phyloP scores from a whole-genome alignment of 2,888 invertebrate genomes.

The Drosophila hamatofila region DNA sequence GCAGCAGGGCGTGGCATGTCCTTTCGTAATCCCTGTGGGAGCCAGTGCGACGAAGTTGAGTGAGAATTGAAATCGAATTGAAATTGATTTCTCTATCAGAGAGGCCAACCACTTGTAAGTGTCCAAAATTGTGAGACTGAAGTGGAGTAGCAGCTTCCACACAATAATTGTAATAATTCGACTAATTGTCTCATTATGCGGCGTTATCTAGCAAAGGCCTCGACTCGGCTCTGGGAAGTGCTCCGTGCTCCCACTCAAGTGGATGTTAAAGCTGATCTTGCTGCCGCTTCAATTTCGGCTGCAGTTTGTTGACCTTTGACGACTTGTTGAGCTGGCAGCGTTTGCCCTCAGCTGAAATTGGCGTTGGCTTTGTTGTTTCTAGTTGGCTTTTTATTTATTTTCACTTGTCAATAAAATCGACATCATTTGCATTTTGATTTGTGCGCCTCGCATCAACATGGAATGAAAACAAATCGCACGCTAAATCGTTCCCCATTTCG shows the following conservation, averaged over 20 bases:
- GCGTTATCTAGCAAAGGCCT: slow-evolving; percentile 36
- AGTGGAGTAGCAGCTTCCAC: slow-evolving; percentile 50
- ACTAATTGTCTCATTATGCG: slow-evolving; percentile 78
- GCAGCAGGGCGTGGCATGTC: slow-evolving; percentile 34
- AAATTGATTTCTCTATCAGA: slow-evolving; percentile 63
- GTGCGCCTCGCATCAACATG: slow-evolving; percentile 51
- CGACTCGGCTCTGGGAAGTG: slow-evolving; percentile 49
- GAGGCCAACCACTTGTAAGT: slow-evolving; percentile 72
- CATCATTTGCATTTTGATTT: slow-evolving; percentile 65
- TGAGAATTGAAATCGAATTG: slow-evolving; percentile 53
- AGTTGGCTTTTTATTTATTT: slow-evolving; percentile 62
- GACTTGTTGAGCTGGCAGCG: slow-evolving; percentile 21
- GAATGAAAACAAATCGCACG: slow-evolving; percentile 56
- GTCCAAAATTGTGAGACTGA: slow-evolving; percentile 17
- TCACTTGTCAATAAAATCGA: slow-evolving; percentile 70
- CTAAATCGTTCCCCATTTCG: slow-evolving; percentile 59
- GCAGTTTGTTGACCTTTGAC: slow-evolving; percentile 62
- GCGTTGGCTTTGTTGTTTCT: slow-evolving; percentile 45
- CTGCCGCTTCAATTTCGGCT: background rate
- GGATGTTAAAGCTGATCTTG: slow-evolving; percentile 37
- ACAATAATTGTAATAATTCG: slow-evolving; percentile 56
- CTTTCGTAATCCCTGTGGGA: slow-evolving; percentile 65
- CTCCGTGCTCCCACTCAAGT: slow-evolving; percentile 60
- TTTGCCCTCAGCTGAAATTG: slow-evolving; percentile 22
- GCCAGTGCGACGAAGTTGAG: slow-evolving; percentile 10